A percentile compares a stretch with the other conserved stretches of the same genome.
phyloP scores from a whole-genome alignment of 2,888 invertebrate genomes.

The Napeogenes inachia region DNA sequence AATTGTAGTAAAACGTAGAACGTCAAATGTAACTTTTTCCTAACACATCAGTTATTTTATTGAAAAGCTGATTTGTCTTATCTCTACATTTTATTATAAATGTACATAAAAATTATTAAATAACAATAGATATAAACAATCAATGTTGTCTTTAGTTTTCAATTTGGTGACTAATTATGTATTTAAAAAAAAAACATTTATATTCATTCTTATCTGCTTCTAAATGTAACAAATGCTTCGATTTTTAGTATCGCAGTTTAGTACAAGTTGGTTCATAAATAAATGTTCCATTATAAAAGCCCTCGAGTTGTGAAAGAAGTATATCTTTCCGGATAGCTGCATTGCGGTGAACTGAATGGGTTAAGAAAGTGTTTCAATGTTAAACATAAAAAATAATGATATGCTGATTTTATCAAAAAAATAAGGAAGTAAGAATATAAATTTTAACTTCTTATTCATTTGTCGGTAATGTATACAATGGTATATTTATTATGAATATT shows the following conservation, averaged over 20 bases:
- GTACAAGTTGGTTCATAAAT: conserved; percentile 10
- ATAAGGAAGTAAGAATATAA: background rate
- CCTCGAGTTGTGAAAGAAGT: conserved; percentile 22
- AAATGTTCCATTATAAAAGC: conserved; percentile 18
- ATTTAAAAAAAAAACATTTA: background rate
- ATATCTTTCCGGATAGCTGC: conserved; percentile 23
- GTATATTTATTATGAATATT: too few species aligned
- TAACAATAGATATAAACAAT: background rate
- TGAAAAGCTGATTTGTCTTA: too few species aligned
- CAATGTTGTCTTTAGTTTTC: background rate
- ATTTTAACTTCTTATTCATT: background rate
- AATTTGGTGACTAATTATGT: too few species aligned
- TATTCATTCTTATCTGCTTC: background rate
- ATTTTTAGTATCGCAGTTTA: conserved; percentile 1
- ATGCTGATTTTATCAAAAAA: background rate
- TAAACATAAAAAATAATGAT: background rate
- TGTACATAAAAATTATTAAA: too few species aligned
- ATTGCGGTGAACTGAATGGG: conserved; percentile 26
- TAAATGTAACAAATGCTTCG: too few species aligned
- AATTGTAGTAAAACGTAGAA: conserved; percentile 13
- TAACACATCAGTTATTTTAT: too few species aligned
- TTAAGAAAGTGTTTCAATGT: conserved; percentile 9
- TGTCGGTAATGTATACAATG: too few species aligned
- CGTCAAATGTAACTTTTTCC: too few species aligned
- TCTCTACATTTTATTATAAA: too few species aligned